Evolutionary conservation across 2,888 invertebrate species (phyloP).

Genomic region (Erannis defoliaria): DNA sequence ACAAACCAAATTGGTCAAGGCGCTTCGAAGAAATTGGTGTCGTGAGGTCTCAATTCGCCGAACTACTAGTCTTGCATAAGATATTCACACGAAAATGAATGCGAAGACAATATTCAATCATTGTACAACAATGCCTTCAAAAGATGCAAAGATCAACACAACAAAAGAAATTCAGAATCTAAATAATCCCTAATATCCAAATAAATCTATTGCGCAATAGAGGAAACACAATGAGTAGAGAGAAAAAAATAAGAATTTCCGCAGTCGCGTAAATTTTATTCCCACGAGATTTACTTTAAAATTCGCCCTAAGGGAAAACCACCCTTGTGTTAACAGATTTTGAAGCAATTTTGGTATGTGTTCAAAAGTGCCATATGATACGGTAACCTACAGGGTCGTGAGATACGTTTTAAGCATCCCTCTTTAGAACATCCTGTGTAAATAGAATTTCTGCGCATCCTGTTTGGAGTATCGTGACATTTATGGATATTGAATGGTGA

Average conservation of each 20-base stretch:
- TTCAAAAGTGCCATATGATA: conserved; percentile 54
- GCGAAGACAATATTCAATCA: conserved; percentile 8
- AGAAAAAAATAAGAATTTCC: conserved; percentile 70
- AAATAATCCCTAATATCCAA: conserved; percentile 44
- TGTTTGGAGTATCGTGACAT: conserved; percentile 47
- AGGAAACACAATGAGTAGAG: conserved; percentile 48
- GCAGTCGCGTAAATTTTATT: conserved; percentile 73
- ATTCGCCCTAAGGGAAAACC: conserved; percentile 17
- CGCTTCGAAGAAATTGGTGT: too few species aligned
- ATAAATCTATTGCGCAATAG: conserved; percentile 42
- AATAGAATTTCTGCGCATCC: conserved; percentile 73
- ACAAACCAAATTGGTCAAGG: too few species aligned
- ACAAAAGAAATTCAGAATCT: conserved; percentile 27
- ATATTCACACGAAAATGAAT: background rate
- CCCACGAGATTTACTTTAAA: conserved; percentile 68
- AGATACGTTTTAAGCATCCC: conserved; percentile 82
- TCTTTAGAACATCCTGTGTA: conserved; percentile 76
- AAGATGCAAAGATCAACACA: conserved; percentile 17
- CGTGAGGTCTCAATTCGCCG: too few species aligned
- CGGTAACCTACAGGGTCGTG: conserved; percentile 80
- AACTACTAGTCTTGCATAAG: too few species aligned
- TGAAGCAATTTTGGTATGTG: conserved; percentile 30
- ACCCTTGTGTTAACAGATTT: conserved; percentile 29
- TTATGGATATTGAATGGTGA: too few species aligned
- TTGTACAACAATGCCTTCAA: background rate